Evolutionary conservation across 1,140 invertebrate genomes (phyloP), one percentile per base, ranked within the genome.

Genomic region (Habropoda laboriosa): DNA sequence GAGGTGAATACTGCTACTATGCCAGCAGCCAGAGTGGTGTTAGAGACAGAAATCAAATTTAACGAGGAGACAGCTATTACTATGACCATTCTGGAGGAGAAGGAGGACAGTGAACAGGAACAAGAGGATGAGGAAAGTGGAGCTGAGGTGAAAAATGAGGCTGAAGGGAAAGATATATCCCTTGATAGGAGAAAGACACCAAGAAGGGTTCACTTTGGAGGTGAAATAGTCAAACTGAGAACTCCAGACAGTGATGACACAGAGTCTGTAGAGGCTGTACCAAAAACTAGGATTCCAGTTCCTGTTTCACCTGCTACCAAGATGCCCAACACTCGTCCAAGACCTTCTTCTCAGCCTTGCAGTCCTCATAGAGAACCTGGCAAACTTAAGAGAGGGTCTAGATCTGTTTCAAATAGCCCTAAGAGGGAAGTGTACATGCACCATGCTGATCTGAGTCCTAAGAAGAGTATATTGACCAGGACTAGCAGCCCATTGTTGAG

Each of bases 31-130:
- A 95, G 95, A 91, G 94, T 97, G 0, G 95, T 97, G 51, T 93
- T 97, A 72, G 96, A 97, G 92, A 97, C 96, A 0, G 96, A 97
- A 93, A 96, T 97, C 24, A 96, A 96, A 86, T 95, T 97, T 67
- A 94, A 96, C 82, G 94, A 96, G 16, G 95, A 96, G 67, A 96
- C 96, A 0, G 95, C 95, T 0, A 95, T 97, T 13, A 97, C 96
- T 0, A 97, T 97, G 96, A 96, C 96, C 2, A 96, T 97, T 73
- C 90, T 97, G 0, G 96, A 97, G 88, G 96, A 96, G 87, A 95
- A 94, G 80, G 86, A 93, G 67, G 88, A 30, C 51, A 88, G 67
- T 3, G 85, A 80, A 6, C 87, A 84, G 49, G 89, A 80, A 73
- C 86, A 68, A 12, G 89, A 91, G 18, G 83, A 82, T 30, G 92